These are phyloP conservation scores for Hyposmocoma kahamanoa DNA, from an alignment of 1,140 invertebrate species.

Conservation along the genomic window DNA sequence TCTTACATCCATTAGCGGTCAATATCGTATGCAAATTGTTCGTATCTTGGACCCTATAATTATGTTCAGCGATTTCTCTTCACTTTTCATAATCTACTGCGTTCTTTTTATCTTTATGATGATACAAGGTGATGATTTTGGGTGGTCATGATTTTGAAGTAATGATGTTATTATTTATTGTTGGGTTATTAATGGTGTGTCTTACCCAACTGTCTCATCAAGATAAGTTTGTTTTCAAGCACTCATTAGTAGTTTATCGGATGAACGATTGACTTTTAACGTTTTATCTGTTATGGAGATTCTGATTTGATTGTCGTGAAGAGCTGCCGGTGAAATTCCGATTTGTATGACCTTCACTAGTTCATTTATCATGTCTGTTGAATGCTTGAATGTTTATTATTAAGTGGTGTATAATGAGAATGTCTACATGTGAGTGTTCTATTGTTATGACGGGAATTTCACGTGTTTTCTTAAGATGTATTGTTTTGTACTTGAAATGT, in stretches of 20 bases:
- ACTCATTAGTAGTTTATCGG: conserved; percentile 57
- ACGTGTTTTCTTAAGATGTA: conserved; percentile 11
- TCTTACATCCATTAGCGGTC: conserved; percentile 56
- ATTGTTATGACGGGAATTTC: too few relatives aligned
- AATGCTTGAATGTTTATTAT: too few relatives aligned
- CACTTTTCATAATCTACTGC: conserved; percentile 7
- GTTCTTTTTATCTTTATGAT: conserved; percentile 49
- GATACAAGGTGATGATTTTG: conserved; percentile 62
- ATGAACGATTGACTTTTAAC: conserved; percentile 20
- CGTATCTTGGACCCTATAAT: conserved; percentile 39
- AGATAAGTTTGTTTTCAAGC: conserved; percentile 60
- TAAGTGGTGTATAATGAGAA: too few relatives aligned
- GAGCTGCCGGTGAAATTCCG: conserved; percentile 33
- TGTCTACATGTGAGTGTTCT: too few relatives aligned
- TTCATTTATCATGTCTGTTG: too few relatives aligned
- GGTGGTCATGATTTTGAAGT: conserved; percentile 50
- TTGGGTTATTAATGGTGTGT: conserved; percentile 53
- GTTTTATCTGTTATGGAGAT: conserved; percentile 17
- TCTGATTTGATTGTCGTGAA: conserved; percentile 41
- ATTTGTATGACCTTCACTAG: too few relatives aligned
- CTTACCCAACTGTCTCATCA: conserved; percentile 53
- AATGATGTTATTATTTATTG: conserved; percentile 66
- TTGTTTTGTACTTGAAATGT: not conserved
- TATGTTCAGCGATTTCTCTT: conserved; percentile 22
- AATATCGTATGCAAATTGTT: conserved; percentile 63